Conservation (phyloP, 2,888 invertebrate species). For the Blastobasis lacticolella region DNA sequence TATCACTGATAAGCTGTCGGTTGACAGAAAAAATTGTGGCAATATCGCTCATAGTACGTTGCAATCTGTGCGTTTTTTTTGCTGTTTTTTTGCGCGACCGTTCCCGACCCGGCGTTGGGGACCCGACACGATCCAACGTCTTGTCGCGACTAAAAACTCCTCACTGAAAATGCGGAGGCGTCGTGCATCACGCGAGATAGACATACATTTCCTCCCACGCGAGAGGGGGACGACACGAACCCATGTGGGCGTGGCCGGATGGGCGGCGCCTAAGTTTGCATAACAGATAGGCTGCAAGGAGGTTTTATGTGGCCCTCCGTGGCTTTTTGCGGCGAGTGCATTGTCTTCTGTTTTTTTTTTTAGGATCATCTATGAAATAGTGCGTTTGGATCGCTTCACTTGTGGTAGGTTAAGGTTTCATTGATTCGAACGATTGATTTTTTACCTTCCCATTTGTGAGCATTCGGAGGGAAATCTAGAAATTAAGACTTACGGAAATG, state of each 20-base stretch:
- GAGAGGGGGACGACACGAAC: constrained; percentile 30
- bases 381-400: constrained; percentile 33
- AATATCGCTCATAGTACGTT: constrained; percentile 19
- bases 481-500: too few species aligned
- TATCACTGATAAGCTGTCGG: constrained; percentile 12
- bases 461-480: too few species aligned
- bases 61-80: constrained; percentile 35
- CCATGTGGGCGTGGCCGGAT: constrained; percentile 46
- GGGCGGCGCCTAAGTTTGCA: constrained; percentile 60
- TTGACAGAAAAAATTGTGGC: constrained; percentile 16
- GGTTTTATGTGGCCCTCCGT: constrained; percentile 42
- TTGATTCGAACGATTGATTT: constrained; percentile 3
- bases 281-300: constrained; percentile 39
- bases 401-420: constrained; percentile 47
- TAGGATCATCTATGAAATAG: constrained; percentile 44
- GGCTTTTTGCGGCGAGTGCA: constrained; percentile 55
- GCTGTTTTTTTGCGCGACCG: constrained; percentile 21
- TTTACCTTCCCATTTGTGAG: too few species aligned
- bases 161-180: constrained; percentile 61
- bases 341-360: constrained; percentile 55
- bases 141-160: constrained; percentile 66
- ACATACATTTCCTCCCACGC: constrained; percentile 19
- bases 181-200: constrained; percentile 41
- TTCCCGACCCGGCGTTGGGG: constrained; percentile 36
- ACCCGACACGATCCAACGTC: constrained; percentile 37